A percentile compares a stretch with the other conserved stretches of the same genome.
Conservation (phyloP, 1,140 invertebrate genomes). For the Pseudomyrmex flavicornis region DNA sequence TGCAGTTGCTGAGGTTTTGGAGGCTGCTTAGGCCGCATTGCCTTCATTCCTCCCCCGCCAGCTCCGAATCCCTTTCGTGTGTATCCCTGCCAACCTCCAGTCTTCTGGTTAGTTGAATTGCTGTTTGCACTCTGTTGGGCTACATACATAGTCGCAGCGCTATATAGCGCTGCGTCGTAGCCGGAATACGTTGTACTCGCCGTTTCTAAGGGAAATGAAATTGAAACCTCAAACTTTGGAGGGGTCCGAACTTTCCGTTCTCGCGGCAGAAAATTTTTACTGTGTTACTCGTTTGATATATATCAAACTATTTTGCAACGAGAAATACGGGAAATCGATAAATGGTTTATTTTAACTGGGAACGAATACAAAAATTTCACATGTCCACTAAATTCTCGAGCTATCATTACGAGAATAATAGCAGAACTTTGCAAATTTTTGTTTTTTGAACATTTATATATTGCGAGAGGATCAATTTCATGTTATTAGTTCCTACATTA, state of each 20-base stretch:
- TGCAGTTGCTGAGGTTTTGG: conserved; percentile 96
- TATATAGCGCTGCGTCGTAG: conserved; percentile 97
- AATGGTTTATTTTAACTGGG: background rate
- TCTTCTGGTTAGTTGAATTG: conserved; percentile 86
- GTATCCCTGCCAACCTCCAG: conserved; percentile 90
- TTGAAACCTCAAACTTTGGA: conserved; percentile 82
- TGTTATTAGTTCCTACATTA: conserved; percentile 77
- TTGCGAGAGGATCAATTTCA: conserved; percentile 82
- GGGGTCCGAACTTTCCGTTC: conserved; percentile 71
- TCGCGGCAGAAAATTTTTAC: conserved; percentile 31
- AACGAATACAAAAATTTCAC: background rate
- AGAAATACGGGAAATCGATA: conserved; percentile 20
- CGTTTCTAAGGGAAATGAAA: conserved; percentile 85
- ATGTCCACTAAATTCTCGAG: conserved; percentile 59
- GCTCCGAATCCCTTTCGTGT: conserved; percentile 88
- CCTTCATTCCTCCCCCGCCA: conserved; percentile 86
- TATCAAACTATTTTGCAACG: background rate
- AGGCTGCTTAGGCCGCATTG: conserved; percentile 90
- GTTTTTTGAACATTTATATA: conserved; percentile 42
- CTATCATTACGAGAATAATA: conserved; percentile 38
- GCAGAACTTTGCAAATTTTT: conserved; percentile 55
- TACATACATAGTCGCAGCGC: conserved; percentile 96
- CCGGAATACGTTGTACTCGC: conserved; percentile 89
- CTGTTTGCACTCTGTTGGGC: conserved; percentile 91
- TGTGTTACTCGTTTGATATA: conserved; percentile 41